Percentiles rank a stretch among this genome's conserved stretches.
Conservation (phyloP, 2,797 vertebrate species). For the Sebastes itinus region DNA sequence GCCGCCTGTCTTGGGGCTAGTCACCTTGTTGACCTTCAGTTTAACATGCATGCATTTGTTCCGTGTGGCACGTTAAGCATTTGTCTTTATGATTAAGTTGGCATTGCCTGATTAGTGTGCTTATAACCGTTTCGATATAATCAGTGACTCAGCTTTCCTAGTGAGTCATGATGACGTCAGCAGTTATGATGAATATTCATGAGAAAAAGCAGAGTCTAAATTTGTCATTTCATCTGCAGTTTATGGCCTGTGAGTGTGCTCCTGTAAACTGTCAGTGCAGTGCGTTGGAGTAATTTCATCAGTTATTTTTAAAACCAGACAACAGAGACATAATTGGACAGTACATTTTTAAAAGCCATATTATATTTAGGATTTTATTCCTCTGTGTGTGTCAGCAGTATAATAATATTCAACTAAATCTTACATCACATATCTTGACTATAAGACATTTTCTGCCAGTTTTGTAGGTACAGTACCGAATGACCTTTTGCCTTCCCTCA, state of each 20-base stretch:
- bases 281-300: constrained; percentile 10
- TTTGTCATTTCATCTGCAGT: constrained; percentile 47
- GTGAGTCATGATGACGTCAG: constrained; percentile 46
- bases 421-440: constrained; percentile 27
- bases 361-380: constrained; percentile 45
- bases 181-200: constrained; percentile 73
- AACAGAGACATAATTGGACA: constrained; percentile 43
- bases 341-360: neutral
- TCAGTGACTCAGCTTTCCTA: constrained; percentile 49
- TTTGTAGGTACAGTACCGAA: constrained; percentile 52
- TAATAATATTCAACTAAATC: constrained; percentile 38
- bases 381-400: constrained; percentile 14
- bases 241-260: constrained; percentile 24
- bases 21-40: constrained; percentile 32
- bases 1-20: neutral
- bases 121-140: constrained; percentile 45
- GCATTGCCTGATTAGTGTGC: constrained; percentile 27
- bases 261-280: constrained; percentile 33
- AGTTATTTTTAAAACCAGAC: constrained; percentile 52
- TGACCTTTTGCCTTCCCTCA: constrained; percentile 75
- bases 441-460: constrained; percentile 36
- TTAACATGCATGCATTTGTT: constrained; percentile 14
- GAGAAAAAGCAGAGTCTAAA: constrained; percentile 36
- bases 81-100: constrained; percentile 32
- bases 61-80: neutral